A percentile compares a stretch with the other conserved stretches of the same genome.
These are phyloP conservation scores for Tanytarsus gracilentus DNA, from an alignment of 2,888 invertebrate genomes.

Conservation along the genomic window DNA sequence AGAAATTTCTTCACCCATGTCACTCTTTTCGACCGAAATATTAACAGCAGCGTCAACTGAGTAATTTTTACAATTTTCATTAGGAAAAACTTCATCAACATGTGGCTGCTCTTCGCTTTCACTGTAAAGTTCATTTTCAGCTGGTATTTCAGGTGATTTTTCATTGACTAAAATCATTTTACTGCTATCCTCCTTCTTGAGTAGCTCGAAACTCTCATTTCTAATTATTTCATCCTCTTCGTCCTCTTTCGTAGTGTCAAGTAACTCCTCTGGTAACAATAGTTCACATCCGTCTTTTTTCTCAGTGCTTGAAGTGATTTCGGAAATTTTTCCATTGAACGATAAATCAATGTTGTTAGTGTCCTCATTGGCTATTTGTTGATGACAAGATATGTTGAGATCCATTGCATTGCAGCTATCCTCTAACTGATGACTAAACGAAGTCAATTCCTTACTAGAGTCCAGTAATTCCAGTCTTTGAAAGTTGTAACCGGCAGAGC, in stretches of 20 bases:
- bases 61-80: background rate
- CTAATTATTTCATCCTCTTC: background rate
- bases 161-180: constrained; percentile 34
- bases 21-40: no score
- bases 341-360: constrained; percentile 33
- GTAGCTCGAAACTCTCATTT: constrained; percentile 17
- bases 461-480: background rate
- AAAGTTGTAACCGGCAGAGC: no score
- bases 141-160: constrained; percentile 57
- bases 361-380: background rate
- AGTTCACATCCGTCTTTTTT: background rate
- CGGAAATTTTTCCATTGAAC: constrained; percentile 40
- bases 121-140: constrained; percentile 47
- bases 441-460: background rate
- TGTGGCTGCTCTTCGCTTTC: constrained; percentile 21
- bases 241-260: background rate
- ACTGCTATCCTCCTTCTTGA: constrained; percentile 1
- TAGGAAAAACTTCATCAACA: background rate
- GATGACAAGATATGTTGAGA: constrained; percentile 1
- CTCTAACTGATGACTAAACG: constrained; percentile 10
- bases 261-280: no score
- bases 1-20: no score
- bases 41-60: no score
- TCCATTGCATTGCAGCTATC: constrained; percentile 25
- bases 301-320: constrained; percentile 30